Evolutionary conservation across 1,140 invertebrate species (phyloP).

Genomic region (Caligus rogercresseyi): DNA sequence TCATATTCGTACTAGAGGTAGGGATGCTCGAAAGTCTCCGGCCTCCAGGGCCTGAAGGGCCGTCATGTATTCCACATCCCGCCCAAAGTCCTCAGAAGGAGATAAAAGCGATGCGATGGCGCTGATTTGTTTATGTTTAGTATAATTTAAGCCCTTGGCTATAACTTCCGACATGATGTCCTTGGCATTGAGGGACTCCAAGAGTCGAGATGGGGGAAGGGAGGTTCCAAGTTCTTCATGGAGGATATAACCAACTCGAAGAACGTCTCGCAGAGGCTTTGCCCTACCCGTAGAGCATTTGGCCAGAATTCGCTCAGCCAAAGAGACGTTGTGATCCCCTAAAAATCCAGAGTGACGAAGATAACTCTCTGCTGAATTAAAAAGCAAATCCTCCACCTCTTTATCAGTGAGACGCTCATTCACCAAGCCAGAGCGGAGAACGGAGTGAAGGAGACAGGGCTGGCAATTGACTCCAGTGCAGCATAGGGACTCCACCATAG

Average conservation of each 20-base stretch:
- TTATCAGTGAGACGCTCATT: not conserved
- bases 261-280: not conserved
- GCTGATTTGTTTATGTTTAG: not conserved
- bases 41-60: not conserved
- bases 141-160: not conserved
- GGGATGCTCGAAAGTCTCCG: not conserved
- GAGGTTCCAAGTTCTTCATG: too few relatives aligned
- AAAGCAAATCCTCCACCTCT: not conserved
- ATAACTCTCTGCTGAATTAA: not conserved
- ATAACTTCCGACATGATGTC: not conserved
- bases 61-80: not conserved
- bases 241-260: not conserved
- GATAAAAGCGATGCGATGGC: not conserved
- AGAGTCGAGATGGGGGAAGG: too few relatives aligned
- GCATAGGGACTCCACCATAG: not conserved
- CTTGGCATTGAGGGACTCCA: not conserved
- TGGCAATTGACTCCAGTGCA: not conserved
- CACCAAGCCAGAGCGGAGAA: not conserved
- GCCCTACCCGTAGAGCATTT: not conserved
- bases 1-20: not conserved
- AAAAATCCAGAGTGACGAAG: not conserved
- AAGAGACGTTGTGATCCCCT: not conserved
- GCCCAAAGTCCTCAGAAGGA: not conserved
- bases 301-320: not conserved
- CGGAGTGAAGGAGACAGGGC: not conserved